Percentiles rank a stretch among this genome's conserved stretches.
Conservation (phyloP, 2,797 vertebrate genomes). For the Eupleurogrammus muticus region DNA sequence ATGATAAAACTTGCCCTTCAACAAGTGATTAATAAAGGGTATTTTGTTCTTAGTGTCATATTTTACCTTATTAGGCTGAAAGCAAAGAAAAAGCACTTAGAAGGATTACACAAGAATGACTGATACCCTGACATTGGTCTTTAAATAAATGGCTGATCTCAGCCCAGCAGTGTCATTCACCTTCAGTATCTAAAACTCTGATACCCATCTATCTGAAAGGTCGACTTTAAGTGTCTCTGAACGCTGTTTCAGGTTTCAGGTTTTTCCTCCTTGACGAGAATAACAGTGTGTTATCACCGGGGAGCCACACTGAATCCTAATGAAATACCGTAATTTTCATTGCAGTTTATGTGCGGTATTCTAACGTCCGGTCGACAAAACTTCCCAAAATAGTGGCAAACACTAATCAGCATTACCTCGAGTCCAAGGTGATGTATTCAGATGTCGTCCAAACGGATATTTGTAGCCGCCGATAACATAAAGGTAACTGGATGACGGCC, state of each 20-base stretch:
- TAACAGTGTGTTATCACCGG: too few relatives aligned
- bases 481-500: too few relatives aligned
- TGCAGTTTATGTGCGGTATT: too few relatives aligned
- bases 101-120: background rate
- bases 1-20: background rate
- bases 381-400: too few relatives aligned
- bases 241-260: too few relatives aligned
- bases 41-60: background rate
- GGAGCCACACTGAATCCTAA: too few relatives aligned
- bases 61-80: background rate
- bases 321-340: too few relatives aligned
- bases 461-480: too few relatives aligned
- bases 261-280: too few relatives aligned
- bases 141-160: constrained; percentile 6
- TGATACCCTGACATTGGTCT: background rate
- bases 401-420: background rate
- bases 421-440: background rate
- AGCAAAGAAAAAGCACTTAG: background rate
- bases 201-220: background rate
- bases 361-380: too few relatives aligned
- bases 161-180: background rate
- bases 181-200: background rate
- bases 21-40: background rate
- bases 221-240: too few relatives aligned
- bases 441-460: too few relatives aligned